phyloP scores from a whole-genome alignment of 2,113 vertebrate species.

The Psittacula cyanocephala region DNA sequence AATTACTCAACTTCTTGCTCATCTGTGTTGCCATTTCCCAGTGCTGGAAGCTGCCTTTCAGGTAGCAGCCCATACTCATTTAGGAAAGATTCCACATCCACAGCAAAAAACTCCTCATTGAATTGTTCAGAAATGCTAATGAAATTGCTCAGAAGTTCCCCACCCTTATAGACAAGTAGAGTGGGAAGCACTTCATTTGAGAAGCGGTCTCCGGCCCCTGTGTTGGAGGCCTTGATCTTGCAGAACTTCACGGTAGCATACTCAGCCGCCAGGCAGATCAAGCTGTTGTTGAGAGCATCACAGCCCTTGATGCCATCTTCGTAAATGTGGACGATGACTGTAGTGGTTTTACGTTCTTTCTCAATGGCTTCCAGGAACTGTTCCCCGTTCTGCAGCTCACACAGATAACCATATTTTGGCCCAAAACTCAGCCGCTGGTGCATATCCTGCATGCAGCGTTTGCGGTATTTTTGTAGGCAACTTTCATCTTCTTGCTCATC shows the following conservation, averaged over 20 bases:
- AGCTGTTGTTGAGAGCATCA: slow-evolving; percentile 85
- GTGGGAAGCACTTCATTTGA: slow-evolving; percentile 88
- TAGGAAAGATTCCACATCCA: slow-evolving; percentile 92
- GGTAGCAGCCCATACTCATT: slow-evolving; percentile 94
- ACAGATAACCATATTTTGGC: slow-evolving; percentile 85
- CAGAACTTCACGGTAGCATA: slow-evolving; percentile 93
- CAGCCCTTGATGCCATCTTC: slow-evolving; percentile 87
- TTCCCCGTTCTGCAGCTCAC: slow-evolving; percentile 88
- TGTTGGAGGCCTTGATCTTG: slow-evolving; percentile 87
- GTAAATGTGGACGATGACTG: slow-evolving; percentile 91
- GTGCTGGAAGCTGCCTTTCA: slow-evolving; percentile 79
- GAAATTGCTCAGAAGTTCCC: slow-evolving; percentile 95
- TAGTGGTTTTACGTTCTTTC: slow-evolving; percentile 88
- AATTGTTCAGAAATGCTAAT: slow-evolving; percentile 87
- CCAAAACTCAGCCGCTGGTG: slow-evolving; percentile 93
- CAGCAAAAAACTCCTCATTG: slow-evolving; percentile 89
- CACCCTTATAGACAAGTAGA: slow-evolving; percentile 91
- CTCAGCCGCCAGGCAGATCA: slow-evolving; percentile 85
- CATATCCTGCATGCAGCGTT: slow-evolving; percentile 95
- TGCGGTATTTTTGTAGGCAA: slow-evolving; percentile 90
- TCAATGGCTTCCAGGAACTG: slow-evolving; percentile 92
- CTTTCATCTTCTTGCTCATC: slow-evolving; percentile 87
- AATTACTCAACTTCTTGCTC: slow-evolving; percentile 82
- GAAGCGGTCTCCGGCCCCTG: slow-evolving; percentile 90
- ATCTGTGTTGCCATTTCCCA: slow-evolving; percentile 71